These are phyloP conservation scores for Alcedo quadribrachys DNA, from an alignment of 2,797 vertebrate species.

Conservation along the genomic window DNA sequence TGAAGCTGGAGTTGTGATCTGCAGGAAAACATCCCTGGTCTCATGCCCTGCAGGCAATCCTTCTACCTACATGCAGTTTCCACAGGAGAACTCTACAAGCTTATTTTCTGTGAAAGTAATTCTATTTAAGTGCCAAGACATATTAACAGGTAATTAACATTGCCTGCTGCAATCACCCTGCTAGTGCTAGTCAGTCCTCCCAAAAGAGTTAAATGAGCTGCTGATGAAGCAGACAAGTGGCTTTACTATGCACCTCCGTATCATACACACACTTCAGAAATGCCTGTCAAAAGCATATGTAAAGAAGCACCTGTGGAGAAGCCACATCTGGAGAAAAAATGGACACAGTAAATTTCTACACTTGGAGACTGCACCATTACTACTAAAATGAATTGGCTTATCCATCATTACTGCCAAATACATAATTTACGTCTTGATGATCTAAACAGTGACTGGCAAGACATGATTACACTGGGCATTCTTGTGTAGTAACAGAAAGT, in stretches of 20 bases:
- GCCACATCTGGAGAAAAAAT: neutral
- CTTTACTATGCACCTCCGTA: neutral
- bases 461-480: neutral
- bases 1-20: slow-evolving; percentile 20
- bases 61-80: neutral
- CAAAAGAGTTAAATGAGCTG: neutral
- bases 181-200: neutral
- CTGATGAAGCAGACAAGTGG: neutral
- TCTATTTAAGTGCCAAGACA: neutral
- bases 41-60: neutral
- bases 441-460: neutral
- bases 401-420: neutral
- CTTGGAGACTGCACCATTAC: neutral
- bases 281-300: neutral
- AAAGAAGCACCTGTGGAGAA: neutral
- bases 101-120: neutral
- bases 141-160: neutral
- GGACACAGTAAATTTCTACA: neutral
- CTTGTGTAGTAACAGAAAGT: neutral
- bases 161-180: neutral
- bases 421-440: neutral
- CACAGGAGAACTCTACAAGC: neutral
- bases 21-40: neutral
- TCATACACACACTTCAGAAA: neutral
- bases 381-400: neutral